Conservation (phyloP, 1,140 invertebrate genomes). For the Diuraphis noxia region DNA sequence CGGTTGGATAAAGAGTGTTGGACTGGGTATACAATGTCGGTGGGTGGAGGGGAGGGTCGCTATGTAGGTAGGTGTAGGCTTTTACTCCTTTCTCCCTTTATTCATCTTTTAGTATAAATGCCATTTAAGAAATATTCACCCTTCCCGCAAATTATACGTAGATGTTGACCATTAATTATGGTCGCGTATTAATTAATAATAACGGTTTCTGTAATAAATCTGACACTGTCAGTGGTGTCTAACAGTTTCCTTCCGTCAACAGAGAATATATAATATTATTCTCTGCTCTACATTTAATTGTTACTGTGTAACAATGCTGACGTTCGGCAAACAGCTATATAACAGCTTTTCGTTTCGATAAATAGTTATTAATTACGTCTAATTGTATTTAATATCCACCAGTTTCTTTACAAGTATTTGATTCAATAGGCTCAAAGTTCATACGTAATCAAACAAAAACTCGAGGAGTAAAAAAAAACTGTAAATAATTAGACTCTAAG, state of each 20-base stretch:
- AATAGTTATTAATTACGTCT: not conserved
- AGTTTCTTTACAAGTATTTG: not conserved
- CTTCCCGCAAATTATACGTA: constrained; percentile 12
- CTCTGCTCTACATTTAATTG: not conserved
- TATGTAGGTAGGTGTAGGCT: constrained; percentile 22
- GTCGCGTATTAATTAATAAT: constrained; percentile 39
- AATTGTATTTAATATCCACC: not conserved
- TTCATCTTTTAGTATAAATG: constrained; percentile 42
- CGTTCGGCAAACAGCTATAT: constrained; percentile 12
- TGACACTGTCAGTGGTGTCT: constrained; percentile 39
- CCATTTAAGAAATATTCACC: constrained; percentile 38
- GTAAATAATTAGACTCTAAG: not conserved
- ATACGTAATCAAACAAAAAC: not conserved
- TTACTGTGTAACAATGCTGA: not conserved
- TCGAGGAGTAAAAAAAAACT: not conserved
- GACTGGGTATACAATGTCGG: not conserved
- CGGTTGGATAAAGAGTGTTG: constrained; percentile 20
- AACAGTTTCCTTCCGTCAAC: constrained; percentile 25
- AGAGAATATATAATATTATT: not conserved
- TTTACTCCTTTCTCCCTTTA: constrained; percentile 30
- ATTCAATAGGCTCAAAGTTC: not conserved
- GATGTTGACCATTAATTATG: constrained; percentile 47
- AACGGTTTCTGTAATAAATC: constrained; percentile 42
- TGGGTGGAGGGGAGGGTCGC: not conserved
- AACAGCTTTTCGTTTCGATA: constrained; percentile 19